These are phyloP conservation scores for Julus scandinavius DNA, from an alignment of 2,888 invertebrate genomes.

Conservation along the genomic window DNA sequence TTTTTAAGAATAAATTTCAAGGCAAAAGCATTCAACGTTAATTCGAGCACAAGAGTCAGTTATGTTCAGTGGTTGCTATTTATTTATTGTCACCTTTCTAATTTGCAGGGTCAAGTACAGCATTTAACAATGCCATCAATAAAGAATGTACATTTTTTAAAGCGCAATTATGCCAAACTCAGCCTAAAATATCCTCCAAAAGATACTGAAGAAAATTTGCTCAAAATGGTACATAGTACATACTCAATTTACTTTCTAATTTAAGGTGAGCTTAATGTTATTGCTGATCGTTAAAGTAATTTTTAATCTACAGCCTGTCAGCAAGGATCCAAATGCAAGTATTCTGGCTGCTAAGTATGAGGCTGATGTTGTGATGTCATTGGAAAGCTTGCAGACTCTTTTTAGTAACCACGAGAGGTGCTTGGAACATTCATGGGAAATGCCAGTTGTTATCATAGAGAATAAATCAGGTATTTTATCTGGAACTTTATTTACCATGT, in stretches of 20 bases:
- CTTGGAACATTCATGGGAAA: constrained; percentile 45
- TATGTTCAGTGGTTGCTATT: no score
- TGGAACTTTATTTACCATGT: no score
- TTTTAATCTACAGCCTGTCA: constrained; percentile 32
- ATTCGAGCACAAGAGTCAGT: no score
- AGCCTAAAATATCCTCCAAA: not conserved
- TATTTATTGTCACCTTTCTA: no score
- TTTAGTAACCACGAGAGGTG: constrained; percentile 31
- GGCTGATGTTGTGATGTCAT: constrained; percentile 40
- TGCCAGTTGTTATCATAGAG: constrained; percentile 17
- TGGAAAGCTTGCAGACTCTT: constrained; percentile 10
- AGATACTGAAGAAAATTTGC: not conserved
- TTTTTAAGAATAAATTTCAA: no score
- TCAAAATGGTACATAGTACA: not conserved
- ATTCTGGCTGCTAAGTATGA: constrained; percentile 13
- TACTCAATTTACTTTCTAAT: not conserved
- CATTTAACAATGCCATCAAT: not conserved
- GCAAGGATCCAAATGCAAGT: constrained; percentile 25
- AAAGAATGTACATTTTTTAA: not conserved
- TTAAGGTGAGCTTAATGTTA: not conserved
- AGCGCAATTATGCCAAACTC: not conserved
- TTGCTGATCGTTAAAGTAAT: not conserved
- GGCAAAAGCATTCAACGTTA: no score
- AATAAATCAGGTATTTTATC: not conserved
- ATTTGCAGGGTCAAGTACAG: not conserved